Evolutionary conservation across 2,797 vertebrate species (phyloP), one percentile per base, ranked within the genome.

Genomic region (Pelobates cultripes): DNA sequence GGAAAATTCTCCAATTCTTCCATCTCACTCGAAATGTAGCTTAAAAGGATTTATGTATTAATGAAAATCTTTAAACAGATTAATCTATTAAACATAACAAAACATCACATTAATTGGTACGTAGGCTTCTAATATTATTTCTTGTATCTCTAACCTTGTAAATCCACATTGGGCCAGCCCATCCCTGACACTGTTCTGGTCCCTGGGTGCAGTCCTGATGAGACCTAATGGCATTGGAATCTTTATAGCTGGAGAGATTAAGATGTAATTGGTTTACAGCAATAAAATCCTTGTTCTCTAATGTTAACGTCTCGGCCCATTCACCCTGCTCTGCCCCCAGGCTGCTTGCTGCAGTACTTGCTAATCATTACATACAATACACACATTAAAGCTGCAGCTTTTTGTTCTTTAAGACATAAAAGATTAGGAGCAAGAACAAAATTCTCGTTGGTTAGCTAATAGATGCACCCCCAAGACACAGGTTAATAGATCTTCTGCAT

Each of bases 221-320:
- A 10, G 47, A 51, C 5, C 47, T 51, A 10, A 51, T 51, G 47
- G 47, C 47, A 51, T 10, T 5, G 5, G 9, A 12, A 10, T 45
- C 76, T 82, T 82, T 73, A 82, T 70, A 70, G 40, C 69, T 43
- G n/a, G 3, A 6, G 47, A 72, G 74, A 82, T 72, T 42, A 45
- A 77, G 67, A 51, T 67, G 17, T 83, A 83, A 83, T 83, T 83
- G 81, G 63, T 83, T 83, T 78, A 74, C 40, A 70, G 81, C 77
- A 17, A 79, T 83, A 79, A 79, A 83, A 79, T 79, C 76, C 71
- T 40, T 83, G 71, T 79, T 70, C 14, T 70, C 57, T 43, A 64
- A 66, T 83, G 75, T 78, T 53, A 9, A 55, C 42, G 28, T 70
- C 70, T 78, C 43, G 12, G 63, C 70, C 64, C 76, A 78, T 74